Evolutionary conservation across 1,140 invertebrate species (phyloP).

Genomic region (Lepidurus arcticus): DNA sequence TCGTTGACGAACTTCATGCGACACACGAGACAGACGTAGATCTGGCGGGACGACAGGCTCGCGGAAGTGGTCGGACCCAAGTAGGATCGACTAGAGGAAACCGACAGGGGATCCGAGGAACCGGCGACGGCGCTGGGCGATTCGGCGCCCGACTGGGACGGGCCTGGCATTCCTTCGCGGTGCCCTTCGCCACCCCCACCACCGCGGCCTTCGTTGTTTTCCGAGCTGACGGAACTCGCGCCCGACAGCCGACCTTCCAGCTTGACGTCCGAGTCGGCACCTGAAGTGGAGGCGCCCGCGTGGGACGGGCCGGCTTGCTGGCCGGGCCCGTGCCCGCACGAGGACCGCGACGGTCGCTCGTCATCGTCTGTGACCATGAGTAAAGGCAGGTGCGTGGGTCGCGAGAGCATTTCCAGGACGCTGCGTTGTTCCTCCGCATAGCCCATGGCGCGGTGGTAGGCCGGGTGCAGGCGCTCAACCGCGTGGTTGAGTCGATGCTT

Average conservation of each 20-base stretch:
- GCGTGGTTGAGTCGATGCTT: conserved; percentile 81
- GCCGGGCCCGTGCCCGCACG: neutral
- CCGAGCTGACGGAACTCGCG: conserved; percentile 24
- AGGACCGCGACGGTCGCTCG: conserved; percentile 6
- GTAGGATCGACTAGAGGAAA: conserved; percentile 1
- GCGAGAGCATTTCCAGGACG: conserved; percentile 33
- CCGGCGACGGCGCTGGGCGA: conserved; percentile 23
- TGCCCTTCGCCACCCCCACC: neutral
- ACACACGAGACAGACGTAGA: conserved; percentile 29
- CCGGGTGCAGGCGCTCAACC: conserved; percentile 62
- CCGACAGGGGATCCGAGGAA: neutral
- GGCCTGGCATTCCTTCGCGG: neutral
- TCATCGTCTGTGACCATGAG: conserved; percentile 17
- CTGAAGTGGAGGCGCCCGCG: conserved; percentile 17
- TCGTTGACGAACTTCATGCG: conserved; percentile 31
- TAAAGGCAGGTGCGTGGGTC: neutral
- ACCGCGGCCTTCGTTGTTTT: conserved; percentile 6
- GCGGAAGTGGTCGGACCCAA: conserved; percentile 23
- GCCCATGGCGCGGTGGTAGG: conserved; percentile 29
- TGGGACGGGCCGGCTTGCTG: neutral
- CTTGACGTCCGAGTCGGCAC: conserved; percentile 20
- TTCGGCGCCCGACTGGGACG: neutral
- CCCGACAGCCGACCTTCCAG: conserved; percentile 24
- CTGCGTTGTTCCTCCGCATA: conserved; percentile 29
- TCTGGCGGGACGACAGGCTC: conserved; percentile 14